Conservation (phyloP, 1,140 invertebrate genomes). For the Stegodyphus dumicola region DNA sequence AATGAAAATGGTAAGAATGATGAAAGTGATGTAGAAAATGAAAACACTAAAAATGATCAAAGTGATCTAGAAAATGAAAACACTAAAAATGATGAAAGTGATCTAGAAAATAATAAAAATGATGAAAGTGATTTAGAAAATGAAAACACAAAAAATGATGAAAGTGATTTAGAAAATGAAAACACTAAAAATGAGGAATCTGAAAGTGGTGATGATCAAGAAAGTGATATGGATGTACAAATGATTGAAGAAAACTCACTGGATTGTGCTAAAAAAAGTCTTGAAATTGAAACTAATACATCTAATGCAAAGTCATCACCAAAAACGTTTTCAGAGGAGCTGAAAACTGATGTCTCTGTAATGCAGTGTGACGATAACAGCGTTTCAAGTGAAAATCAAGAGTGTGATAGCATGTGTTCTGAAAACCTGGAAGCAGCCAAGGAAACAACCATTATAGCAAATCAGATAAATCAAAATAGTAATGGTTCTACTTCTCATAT, state of each 20-base stretch:
- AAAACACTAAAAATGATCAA: background rate
- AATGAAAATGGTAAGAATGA: conserved; percentile 8
- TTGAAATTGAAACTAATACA: background rate
- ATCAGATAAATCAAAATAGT: conserved; percentile 62
- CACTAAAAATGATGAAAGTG: background rate
- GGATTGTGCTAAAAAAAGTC: conserved; percentile 21
- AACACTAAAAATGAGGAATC: background rate
- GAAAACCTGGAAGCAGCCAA: conserved; percentile 59
- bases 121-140: background rate
- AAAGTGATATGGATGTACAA: conserved; percentile 30
- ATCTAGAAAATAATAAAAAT: background rate
- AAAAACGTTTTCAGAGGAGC: conserved; percentile 65
- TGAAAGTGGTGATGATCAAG: conserved; percentile 19
- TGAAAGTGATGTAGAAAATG: conserved; percentile 25
- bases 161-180: background rate
- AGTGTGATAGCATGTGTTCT: conserved; percentile 52
- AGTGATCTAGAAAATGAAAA: conserved; percentile 9
- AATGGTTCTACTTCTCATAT: conserved; percentile 28
- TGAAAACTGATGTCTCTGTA: conserved; percentile 63
- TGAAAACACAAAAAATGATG: background rate
- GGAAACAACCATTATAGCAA: conserved; percentile 31
- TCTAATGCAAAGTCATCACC: conserved; percentile 26
- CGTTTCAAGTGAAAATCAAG: conserved; percentile 50
- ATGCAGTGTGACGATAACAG: conserved; percentile 61
- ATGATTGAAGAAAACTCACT: conserved; percentile 23